phyloP scores from a whole-genome alignment of 2,113 vertebrate genomes.

The Oceanodroma tethys region DNA sequence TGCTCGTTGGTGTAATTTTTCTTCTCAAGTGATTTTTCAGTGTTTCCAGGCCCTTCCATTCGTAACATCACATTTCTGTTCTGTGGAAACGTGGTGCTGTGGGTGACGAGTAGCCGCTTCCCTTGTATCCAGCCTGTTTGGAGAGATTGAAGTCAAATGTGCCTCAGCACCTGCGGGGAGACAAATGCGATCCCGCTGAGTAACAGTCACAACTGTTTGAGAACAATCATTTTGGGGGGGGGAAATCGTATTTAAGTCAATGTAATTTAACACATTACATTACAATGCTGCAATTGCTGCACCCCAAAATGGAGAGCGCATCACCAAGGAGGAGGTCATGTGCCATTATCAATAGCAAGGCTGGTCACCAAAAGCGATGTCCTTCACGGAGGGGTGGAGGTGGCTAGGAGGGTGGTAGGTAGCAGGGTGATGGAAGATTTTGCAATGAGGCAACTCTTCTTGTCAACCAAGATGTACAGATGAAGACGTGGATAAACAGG shows the following conservation, averaged over 20 bases:
- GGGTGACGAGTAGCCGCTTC: not conserved
- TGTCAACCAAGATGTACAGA: not conserved
- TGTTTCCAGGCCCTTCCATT: not conserved
- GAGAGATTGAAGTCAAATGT: not conserved
- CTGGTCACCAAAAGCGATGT: not conserved
- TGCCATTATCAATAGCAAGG: not conserved
- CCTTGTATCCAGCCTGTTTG: not conserved
- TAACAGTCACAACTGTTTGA: not conserved
- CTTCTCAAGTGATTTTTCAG: not conserved
- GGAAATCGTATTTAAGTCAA: not conserved
- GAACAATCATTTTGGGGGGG: not conserved
- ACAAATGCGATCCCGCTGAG: rapidly evolving
- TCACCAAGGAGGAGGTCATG: not conserved
- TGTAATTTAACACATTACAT: not conserved
- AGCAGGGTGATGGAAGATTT: not conserved
- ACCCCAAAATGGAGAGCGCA: not conserved
- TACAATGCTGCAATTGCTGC: not conserved
- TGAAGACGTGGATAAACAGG: not conserved
- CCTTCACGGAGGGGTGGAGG: rapidly evolving
- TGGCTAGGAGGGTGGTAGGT: not conserved
- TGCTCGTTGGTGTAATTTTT: not conserved
- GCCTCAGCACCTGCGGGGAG: not conserved
- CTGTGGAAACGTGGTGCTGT: not conserved
- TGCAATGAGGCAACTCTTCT: not conserved
- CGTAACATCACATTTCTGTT: rapidly evolving